phyloP scores from a whole-genome alignment of 2,797 vertebrate genomes.

The Darevskia nairensis region DNA sequence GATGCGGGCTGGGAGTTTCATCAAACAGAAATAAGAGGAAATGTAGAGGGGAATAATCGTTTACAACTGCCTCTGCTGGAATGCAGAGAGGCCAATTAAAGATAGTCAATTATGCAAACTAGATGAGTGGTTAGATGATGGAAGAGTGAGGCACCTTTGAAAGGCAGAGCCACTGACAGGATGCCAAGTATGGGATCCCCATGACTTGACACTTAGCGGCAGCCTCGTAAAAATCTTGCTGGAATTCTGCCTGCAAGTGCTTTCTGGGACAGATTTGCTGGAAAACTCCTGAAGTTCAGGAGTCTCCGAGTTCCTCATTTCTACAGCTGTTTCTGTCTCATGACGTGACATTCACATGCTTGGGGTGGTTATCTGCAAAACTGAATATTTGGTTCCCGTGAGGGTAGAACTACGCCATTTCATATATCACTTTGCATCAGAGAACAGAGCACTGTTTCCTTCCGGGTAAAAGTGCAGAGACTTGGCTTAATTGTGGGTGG shows the following conservation, averaged over 20 bases:
- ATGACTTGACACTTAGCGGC: background rate
- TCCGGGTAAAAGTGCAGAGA: background rate
- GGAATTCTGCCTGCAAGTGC: background rate
- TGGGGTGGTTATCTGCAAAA: background rate
- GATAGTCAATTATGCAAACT: constrained; percentile 39
- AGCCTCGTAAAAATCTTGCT: constrained; percentile 48
- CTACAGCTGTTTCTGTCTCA: no score
- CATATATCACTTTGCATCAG: background rate
- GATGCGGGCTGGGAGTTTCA: constrained; percentile 51
- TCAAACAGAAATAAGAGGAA: constrained; percentile 52
- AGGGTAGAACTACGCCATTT: background rate
- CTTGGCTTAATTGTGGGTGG: background rate
- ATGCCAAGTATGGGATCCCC: constrained; percentile 20
- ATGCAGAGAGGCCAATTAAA: constrained; percentile 50
- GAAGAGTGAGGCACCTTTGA: constrained; percentile 53
- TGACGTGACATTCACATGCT: background rate
- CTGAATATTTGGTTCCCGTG: background rate
- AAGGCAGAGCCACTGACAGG: constrained; percentile 53
- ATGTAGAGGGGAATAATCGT: constrained; percentile 54
- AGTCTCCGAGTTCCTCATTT: background rate
- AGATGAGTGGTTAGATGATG: constrained; percentile 50
- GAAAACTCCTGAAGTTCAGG: background rate
- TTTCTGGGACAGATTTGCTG: background rate
- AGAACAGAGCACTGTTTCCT: no score
- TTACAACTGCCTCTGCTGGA: constrained; percentile 37